Base-by-base conservation (phyloP, 1,140 invertebrate genomes). In the Cardiocondyla obscurior region DNA sequence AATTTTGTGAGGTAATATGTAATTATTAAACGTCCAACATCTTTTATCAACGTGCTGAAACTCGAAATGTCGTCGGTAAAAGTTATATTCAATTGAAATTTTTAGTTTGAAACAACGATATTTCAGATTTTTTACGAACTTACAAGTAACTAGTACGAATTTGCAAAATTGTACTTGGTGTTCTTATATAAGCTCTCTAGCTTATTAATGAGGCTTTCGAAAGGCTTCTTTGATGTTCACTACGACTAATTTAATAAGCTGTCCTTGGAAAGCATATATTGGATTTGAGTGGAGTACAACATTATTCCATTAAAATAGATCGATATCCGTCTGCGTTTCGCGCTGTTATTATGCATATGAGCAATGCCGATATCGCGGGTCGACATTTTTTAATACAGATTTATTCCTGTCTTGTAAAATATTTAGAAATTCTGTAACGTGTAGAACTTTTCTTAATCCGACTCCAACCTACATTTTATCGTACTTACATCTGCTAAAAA, bases 221-320 rank as follows among this genome's bases (percentile, higher is more conserved):
- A 89, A 90, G 91, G 92, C 87, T 93, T 93, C 92, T 84, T 87
- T 86, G 86, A 91, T 86, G 89, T 90, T 85, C 60, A 72, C 81
- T 84, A 72, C 81, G 83, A 87, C 85, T 92, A 90, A 91, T 91
- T 89, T 85, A 85, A 91, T 91, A 90, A 91, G 81, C 64, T 86
- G 86, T 85, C 91, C 87, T 92, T 91, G 88, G 76, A 87, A 85
- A 87, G 85, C 49, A 86, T 88, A 90, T 90, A 91, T 92, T 92
- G 87, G 90, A 92, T 92, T 92, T 90, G 72, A 79, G 77, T 87
- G 69, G 83, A 90, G 84, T 82, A 67, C 85, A 90, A 51, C 36
- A 84, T 76, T 67, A 67, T 76, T 84, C 69, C 19, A 57, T 39
- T 81, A 65, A 82, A 84, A 49, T 39, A 44, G 57, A 65, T 70